Base-by-base conservation (phyloP, 2,113 vertebrate species). In the Haplochromis vanheusdeni region DNA sequence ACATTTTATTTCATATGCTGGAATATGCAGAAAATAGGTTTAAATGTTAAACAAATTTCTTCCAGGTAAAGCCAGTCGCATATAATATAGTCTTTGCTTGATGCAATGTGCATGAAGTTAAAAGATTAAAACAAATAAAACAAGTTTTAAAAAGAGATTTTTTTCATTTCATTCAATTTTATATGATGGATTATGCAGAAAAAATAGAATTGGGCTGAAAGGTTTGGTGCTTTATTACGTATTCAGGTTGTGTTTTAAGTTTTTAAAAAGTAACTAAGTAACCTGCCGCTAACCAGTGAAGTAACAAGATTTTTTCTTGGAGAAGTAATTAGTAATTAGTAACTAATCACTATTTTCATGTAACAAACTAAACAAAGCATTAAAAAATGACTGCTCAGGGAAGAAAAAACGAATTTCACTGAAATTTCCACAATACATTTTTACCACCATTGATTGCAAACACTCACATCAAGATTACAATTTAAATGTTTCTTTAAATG, bases 21-120 rank as follows among this genome's bases (percentile, higher is more conserved):
- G 28, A 35, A 62, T 62, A 62, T 62, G 9, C 17, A 62, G 58
- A n/a, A 1, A n/a, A 62, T 62, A 19, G 31, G 9, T 35, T 62
- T 62, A 62, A 62, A 62, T 33, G 58, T 35, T 35, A 35, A 62
- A 62, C 17, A 62, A 35, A 62, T 35, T 35, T 62, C 58, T 62
- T 62, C 17, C 28, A 62, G 31, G 17, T 33, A 0, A 62, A 62
- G 31, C 0, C 58, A 11, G 4, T 35, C 1, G 6, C 58, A 19
- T 62, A 62, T 35, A 35, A 62, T 35, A 11, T 11, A 2, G n/a
- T 62, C 2, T 62, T 62, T 62, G 58, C 31, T 62, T 62, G 58
- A 62, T 19, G 58, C 31, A 19, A 0, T 62, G 31, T 62, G 31
- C 58, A 11, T 62, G 17, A 35, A 35, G 58, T 62, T 62, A 62